Evolutionary conservation across 2,113 vertebrate genomes (phyloP).

Genomic region (Heterocephalus glaber): DNA sequence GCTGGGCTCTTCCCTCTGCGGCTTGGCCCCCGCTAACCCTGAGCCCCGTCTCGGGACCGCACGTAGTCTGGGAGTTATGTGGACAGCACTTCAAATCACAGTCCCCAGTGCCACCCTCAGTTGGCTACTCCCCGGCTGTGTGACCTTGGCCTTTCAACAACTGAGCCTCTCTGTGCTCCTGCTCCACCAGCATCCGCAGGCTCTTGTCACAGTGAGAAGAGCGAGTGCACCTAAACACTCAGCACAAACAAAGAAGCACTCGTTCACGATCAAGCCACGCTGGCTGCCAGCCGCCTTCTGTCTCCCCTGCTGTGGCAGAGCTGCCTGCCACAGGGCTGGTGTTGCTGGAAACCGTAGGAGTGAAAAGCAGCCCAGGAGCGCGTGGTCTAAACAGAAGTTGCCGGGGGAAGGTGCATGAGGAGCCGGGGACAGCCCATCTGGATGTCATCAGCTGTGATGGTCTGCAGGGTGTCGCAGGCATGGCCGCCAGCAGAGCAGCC

Average conservation of each 20-base stretch:
- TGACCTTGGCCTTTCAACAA: neutral
- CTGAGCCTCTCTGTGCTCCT: conserved; percentile 4
- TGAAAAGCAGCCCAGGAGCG: neutral
- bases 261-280: neutral
- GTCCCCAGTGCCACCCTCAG: neutral
- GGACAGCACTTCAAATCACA: neutral
- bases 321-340: neutral
- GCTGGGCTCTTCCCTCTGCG: too few species aligned
- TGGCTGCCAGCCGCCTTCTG: neutral
- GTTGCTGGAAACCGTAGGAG: neutral
- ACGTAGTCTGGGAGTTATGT: too few species aligned
- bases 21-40: neutral
- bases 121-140: neutral
- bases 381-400: conserved; percentile 20
- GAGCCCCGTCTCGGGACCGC: neutral
- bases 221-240: neutral
- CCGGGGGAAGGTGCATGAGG: neutral
- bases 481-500: neutral
- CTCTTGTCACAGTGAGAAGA: neutral
- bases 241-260: neutral
- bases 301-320: neutral
- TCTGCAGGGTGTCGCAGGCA: neutral
- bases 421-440: conserved; percentile 28
- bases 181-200: fast-evolving
- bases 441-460: neutral